A percentile compares a stretch with the other conserved stretches of the same genome.
These are phyloP conservation scores for Serrognathus titanus DNA, from an alignment of 2,888 invertebrate species.

Conservation along the genomic window DNA sequence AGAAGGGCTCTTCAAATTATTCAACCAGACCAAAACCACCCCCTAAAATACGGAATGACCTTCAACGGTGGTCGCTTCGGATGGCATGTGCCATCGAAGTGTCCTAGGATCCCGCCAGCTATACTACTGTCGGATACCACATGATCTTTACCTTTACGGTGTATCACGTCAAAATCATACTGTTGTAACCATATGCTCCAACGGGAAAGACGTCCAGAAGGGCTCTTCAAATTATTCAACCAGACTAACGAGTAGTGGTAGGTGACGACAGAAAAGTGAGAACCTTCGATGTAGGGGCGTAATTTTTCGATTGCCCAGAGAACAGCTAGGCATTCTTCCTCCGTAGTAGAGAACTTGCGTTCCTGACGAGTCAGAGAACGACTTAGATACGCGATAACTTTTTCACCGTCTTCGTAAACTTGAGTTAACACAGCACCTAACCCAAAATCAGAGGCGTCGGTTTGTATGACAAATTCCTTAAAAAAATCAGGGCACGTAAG, in stretches of 20 bases:
- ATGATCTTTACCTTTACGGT: slow-evolving; percentile 22
- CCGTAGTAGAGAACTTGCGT: slow-evolving; percentile 20
- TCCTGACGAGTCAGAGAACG: slow-evolving; percentile 19
- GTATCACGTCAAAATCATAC: slow-evolving; percentile 18
- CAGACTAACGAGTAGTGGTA: not conserved
- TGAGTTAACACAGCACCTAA: slow-evolving; percentile 22
- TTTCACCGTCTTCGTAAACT: slow-evolving; percentile 20
- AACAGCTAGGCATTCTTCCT: slow-evolving; percentile 23
- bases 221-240: not conserved
- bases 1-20: not conserved
- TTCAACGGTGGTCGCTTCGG: too few species aligned
- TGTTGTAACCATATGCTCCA: slow-evolving; percentile 10
- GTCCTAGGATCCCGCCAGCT: too few species aligned
- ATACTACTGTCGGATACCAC: slow-evolving; percentile 23
- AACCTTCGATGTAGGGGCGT: slow-evolving; percentile 1
- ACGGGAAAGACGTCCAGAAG: not conserved
- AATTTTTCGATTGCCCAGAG: slow-evolving; percentile 26
- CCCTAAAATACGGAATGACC: too few species aligned
- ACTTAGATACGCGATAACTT: slow-evolving; percentile 22
- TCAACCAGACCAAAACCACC: too few species aligned
- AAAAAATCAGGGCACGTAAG: slow-evolving; percentile 22
- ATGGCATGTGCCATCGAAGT: too few species aligned
- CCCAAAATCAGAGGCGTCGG: slow-evolving; percentile 15
- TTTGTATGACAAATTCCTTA: slow-evolving; percentile 19
- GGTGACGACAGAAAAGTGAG: not conserved